These are phyloP conservation scores for Dendronephthya gigantea DNA, from an alignment of 64 coral and sea anemone genomes.

Conservation along the genomic window DNA sequence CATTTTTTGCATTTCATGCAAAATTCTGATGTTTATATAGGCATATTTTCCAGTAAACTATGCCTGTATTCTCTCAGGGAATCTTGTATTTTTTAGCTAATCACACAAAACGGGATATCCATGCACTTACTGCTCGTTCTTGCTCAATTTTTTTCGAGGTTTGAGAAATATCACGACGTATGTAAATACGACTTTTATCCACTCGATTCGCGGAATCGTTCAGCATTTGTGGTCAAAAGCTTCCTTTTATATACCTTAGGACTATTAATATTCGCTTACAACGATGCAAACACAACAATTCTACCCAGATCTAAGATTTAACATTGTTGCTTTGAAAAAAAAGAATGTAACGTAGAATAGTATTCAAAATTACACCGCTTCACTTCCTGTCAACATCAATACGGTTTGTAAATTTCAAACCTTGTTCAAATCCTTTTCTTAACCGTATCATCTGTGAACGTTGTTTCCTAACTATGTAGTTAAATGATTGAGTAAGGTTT, in stretches of 20 bases:
- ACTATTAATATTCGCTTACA: background rate
- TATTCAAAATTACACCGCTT: background rate
- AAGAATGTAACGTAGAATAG: background rate
- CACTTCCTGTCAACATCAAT: background rate
- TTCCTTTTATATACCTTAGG: background rate
- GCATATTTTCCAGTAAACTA: background rate
- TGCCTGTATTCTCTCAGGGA: background rate
- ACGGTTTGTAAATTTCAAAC: background rate
- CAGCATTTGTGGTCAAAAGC: background rate
- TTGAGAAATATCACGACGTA: too few species aligned
- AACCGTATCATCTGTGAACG: background rate
- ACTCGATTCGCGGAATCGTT: too few species aligned
- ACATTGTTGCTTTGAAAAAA: background rate
- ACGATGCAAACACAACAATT: background rate
- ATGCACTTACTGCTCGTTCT: background rate
- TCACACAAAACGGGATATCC: background rate
- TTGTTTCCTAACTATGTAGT: background rate
- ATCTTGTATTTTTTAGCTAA: background rate
- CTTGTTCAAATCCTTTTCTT: background rate
- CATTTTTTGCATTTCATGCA: background rate
- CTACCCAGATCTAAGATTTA: background rate
- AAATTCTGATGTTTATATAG: background rate
- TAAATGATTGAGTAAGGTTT: background rate
- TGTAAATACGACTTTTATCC: too few species aligned
- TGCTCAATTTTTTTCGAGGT: background rate